Evolutionary conservation across 2,113 vertebrate genomes (phyloP).

Genomic region (Nothocercus julius): DNA sequence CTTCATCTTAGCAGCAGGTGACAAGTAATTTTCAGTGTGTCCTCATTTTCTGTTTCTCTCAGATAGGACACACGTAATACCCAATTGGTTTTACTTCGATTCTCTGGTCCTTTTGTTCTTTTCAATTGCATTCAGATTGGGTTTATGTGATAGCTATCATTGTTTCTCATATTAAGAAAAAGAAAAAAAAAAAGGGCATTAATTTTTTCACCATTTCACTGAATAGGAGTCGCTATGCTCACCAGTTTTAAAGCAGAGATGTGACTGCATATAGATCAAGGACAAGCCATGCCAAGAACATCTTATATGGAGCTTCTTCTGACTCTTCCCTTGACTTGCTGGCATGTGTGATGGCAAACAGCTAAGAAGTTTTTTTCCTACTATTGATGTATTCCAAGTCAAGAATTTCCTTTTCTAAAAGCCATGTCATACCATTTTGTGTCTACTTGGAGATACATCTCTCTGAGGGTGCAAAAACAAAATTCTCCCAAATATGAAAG

Average conservation of each 20-base stretch:
- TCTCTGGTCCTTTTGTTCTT: neutral
- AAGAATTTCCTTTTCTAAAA: neutral
- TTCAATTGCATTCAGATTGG: slow-evolving; percentile 14
- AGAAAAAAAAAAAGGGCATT: neutral
- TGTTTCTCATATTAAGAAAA: slow-evolving; percentile 14
- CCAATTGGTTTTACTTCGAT: neutral
- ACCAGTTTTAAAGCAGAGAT: neutral
- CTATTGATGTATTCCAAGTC: neutral
- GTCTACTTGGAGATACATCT: neutral
- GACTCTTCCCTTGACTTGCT: neutral
- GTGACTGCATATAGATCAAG: neutral
- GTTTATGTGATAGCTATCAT: neutral
- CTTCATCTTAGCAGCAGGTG: slow-evolving; percentile 39
- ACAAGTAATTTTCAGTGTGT: slow-evolving; percentile 47
- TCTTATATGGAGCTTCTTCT: neutral
- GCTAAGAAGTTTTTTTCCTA: neutral
- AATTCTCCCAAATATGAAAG: neutral
- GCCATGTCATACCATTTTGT: neutral
- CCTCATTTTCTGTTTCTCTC: slow-evolving; percentile 36
- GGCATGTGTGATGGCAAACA: neutral
- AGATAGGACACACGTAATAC: neutral
- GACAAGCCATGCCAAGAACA: neutral
- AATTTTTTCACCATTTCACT: slow-evolving; percentile 27
- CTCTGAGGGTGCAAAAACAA: neutral
- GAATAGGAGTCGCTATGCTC: neutral